These are phyloP conservation scores for Cathartes aura DNA, from an alignment of 2,113 vertebrate species.

Conservation along the genomic window DNA sequence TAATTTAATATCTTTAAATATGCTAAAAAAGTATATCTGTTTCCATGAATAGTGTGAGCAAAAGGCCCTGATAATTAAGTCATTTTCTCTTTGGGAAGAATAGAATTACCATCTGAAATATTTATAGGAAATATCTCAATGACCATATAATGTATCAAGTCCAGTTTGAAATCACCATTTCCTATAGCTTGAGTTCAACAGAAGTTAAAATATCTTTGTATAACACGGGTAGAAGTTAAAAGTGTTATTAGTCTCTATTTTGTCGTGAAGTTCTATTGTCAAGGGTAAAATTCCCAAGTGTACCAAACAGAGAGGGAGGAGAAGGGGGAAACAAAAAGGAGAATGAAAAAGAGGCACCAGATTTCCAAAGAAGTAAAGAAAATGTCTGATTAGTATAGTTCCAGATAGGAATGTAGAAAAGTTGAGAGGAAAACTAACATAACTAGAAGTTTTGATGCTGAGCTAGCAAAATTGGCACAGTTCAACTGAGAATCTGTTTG, in stretches of 20 bases:
- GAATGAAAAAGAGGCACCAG: neutral
- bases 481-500: neutral
- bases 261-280: neutral
- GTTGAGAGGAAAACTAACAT: neutral
- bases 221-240: neutral
- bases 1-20: constrained; percentile 44
- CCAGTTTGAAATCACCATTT: neutral
- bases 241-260: neutral
- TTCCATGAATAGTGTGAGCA: neutral
- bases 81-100: neutral
- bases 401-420: neutral
- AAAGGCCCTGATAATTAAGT: constrained; percentile 13
- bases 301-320: neutral
- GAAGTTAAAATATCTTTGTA: constrained; percentile 47
- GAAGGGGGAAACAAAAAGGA: no score
- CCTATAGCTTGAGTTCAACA: constrained; percentile 43
- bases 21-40: neutral
- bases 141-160: neutral
- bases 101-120: neutral
- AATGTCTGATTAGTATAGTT: neutral
- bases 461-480: neutral
- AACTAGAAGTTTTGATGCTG: neutral
- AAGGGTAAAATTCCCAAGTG: neutral
- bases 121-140: neutral
- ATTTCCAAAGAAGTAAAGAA: neutral